Conservation (phyloP, 2,888 invertebrate genomes). For the Plagodis dolabraria region DNA sequence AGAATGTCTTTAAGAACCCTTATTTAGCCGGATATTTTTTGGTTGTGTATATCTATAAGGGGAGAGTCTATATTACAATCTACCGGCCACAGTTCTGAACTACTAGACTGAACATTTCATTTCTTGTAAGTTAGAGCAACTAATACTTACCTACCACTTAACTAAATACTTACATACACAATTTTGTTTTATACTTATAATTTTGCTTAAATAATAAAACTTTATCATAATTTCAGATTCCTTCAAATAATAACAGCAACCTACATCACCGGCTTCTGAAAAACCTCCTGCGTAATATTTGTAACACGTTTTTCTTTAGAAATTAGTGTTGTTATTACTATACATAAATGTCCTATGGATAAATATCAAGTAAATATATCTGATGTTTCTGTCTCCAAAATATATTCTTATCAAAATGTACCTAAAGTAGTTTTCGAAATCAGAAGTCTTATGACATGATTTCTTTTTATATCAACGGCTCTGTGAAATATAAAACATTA, state of each 20-base stretch:
- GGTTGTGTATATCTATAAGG: too few species aligned
- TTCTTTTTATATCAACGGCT: slow-evolving; percentile 56
- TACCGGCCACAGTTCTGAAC: too few species aligned
- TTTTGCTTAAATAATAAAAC: too few species aligned
- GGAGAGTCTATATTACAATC: too few species aligned
- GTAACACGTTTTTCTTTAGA: slow-evolving; percentile 54
- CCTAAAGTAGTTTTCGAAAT: slow-evolving; percentile 52
- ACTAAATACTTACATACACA: too few species aligned
- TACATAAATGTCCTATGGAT: slow-evolving; percentile 54
- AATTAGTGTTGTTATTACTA: slow-evolving; percentile 56
- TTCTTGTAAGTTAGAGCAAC: too few species aligned
- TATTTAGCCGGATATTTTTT: too few species aligned
- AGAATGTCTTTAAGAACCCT: too few species aligned
- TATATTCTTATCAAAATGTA: slow-evolving; percentile 46
- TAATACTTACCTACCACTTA: too few species aligned
- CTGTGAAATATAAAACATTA: slow-evolving; percentile 40
- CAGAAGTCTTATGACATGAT: slow-evolving; percentile 61
- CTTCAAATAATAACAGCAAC: slow-evolving; percentile 28
- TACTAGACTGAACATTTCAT: too few species aligned
- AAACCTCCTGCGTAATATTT: slow-evolving; percentile 45
- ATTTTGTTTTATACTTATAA: too few species aligned
- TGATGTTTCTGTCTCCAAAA: slow-evolving; percentile 51
- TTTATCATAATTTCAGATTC: slow-evolving; percentile 30
- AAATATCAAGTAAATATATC: slow-evolving; percentile 52
- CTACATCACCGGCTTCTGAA: slow-evolving; percentile 41